Conservation (phyloP, 2,888 invertebrate genomes). For the Drosophila conformis region DNA sequence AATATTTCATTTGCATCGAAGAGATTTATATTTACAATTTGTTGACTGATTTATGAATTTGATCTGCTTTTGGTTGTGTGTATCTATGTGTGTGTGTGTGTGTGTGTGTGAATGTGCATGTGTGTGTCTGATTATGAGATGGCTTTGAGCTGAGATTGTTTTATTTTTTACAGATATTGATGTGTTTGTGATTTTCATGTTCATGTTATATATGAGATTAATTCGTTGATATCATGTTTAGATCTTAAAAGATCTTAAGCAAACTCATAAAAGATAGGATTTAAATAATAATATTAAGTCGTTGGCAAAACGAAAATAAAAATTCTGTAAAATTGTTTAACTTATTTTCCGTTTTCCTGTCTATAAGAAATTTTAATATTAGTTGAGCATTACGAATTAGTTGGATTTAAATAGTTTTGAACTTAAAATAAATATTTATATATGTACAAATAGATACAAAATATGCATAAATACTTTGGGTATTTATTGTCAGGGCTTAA, state of each 20-base stretch:
- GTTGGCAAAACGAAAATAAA: slow-evolving; percentile 8
- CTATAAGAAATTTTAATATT: slow-evolving; percentile 12
- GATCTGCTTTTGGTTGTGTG: background rate
- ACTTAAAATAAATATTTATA: slow-evolving; percentile 11
- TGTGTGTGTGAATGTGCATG: background rate
- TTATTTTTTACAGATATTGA: slow-evolving; percentile 41
- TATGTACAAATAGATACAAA: slow-evolving; percentile 12
- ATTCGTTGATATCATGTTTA: background rate
- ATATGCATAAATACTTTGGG: background rate
- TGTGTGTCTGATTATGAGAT: slow-evolving; percentile 17
- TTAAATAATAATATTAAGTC: background rate
- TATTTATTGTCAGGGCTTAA: slow-evolving; percentile 1
- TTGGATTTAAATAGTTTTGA: slow-evolving; percentile 1
- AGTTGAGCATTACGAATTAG: slow-evolving; percentile 11
- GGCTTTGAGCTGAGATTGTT: slow-evolving; percentile 12
- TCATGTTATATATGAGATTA: slow-evolving; percentile 2
- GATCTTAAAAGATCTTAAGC: background rate
- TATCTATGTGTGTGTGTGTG: slow-evolving; percentile 11
- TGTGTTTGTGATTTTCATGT: slow-evolving; percentile 15
- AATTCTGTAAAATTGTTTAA: background rate
- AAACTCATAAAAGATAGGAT: background rate
- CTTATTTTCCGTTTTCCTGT: background rate
- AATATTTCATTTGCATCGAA: slow-evolving; percentile 50
- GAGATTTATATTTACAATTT: slow-evolving; percentile 70
- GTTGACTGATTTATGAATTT: slow-evolving; percentile 9